A percentile compares a stretch with the other conserved stretches of the same genome.
Evolutionary conservation across 1,140 invertebrate genomes (phyloP).

Genomic region (Thrips palmi): DNA sequence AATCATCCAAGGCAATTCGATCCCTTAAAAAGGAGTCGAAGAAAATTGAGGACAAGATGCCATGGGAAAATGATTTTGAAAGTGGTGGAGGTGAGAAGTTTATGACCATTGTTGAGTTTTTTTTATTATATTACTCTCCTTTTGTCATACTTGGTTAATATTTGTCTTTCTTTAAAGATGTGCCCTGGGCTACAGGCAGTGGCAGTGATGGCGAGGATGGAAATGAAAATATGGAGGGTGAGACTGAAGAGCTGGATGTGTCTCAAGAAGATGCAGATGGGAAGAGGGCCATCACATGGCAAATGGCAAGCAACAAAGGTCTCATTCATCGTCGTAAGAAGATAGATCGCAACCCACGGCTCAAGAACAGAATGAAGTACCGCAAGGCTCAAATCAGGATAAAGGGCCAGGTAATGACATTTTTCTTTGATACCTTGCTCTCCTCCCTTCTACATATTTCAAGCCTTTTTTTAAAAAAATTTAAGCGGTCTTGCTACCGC

Average conservation of each 20-base stretch:
- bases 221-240: slow-evolving; percentile 1
- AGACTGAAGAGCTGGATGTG: slow-evolving; percentile 15
- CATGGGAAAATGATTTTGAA: no score
- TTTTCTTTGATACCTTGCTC: slow-evolving; percentile 1
- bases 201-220: slow-evolving; percentile 18
- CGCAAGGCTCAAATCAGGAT: slow-evolving; percentile 75
- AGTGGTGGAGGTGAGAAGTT: no score
- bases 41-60: no score
- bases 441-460: not conserved
- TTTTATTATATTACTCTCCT: no score
- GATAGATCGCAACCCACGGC: slow-evolving; percentile 79
- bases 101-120: no score
- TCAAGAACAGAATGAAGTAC: slow-evolving; percentile 82
- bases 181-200: no score
- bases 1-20: no score
- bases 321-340: slow-evolving; percentile 76
- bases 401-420: slow-evolving; percentile 63
- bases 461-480: slow-evolving; percentile 2
- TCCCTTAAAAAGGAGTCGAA: no score
- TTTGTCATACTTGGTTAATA: not conserved
- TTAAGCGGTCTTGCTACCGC: not conserved
- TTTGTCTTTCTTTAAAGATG: not conserved
- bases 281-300: slow-evolving; percentile 73
- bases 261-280: slow-evolving; percentile 23
- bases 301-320: slow-evolving; percentile 91